Conservation (phyloP, 2,888 invertebrate species). For the Tholera decimalis region DNA sequence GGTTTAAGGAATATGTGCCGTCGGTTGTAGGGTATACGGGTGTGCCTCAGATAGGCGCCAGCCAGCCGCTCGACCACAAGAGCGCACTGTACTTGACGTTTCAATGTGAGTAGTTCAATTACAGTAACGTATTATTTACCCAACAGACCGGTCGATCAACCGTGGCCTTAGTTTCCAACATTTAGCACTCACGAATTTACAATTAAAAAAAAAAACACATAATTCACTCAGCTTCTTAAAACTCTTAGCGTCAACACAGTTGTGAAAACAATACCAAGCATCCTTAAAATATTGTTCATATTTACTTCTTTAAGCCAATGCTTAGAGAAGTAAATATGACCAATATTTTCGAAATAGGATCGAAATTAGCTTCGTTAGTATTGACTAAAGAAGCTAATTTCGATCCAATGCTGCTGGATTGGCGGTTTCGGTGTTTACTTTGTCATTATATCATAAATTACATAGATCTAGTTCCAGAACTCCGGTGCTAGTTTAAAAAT, state of each 20-base stretch:
- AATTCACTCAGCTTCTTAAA: conserved; percentile 31
- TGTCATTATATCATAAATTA: not conserved
- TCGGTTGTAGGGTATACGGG: conserved; percentile 50
- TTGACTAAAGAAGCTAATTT: not conserved
- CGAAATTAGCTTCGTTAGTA: not conserved
- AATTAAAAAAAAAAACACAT: conserved; percentile 42
- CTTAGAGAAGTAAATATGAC: too few relatives aligned
- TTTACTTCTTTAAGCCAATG: too few relatives aligned
- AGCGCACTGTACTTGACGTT: conserved; percentile 81
- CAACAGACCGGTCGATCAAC: conserved; percentile 70
- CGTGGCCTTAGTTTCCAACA: conserved; percentile 61
- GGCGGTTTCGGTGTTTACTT: not conserved
- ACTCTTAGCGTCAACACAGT: conserved; percentile 19
- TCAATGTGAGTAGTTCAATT: conserved; percentile 76
- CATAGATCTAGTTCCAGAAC: not conserved
- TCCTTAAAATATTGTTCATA: not conserved
- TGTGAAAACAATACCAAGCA: conserved; percentile 19
- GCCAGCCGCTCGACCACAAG: conserved; percentile 74
- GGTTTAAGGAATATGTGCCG: conserved; percentile 43
- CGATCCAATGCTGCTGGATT: not conserved
- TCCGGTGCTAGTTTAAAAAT: not conserved
- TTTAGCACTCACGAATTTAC: conserved; percentile 50
- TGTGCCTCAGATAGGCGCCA: conserved; percentile 79
- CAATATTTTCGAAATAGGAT: too few relatives aligned
- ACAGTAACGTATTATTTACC: conserved; percentile 69